Evolutionary conservation across 2,888 invertebrate species (phyloP), one percentile per base, ranked within the genome.

Genomic region (Drosophila rellima): DNA sequence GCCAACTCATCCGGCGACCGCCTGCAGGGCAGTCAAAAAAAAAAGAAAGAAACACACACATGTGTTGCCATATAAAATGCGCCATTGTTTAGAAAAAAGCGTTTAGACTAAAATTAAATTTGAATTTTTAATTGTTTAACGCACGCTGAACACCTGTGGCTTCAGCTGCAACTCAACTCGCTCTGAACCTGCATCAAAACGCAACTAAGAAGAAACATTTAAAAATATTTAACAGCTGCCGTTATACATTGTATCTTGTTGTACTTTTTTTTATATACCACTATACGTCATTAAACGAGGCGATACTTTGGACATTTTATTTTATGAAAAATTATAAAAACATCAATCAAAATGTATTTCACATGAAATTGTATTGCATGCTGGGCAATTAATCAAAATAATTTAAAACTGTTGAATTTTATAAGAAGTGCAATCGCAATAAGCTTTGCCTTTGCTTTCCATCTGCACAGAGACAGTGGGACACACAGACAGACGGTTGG

Each of bases 261-360:
- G 10, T 10, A 18, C n/a, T 29, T 59, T 56, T 72, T 26, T 56
- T 72, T 26, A 26, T 26, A 26, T 1, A 61, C 47, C n/a, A n/a
- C n/a, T n/a, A 40, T 47, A 50, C 47, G 52, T 40, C 31, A 35
- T 31, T 26, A 47, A 63, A 42, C n/a, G 17, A 17, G 23, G 33
- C 20, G 40, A 66, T 56, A 59, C 40, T 45, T 44, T 44, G 39
- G 47, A 37, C 57, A 57, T 13, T 45, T 63, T 13, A 3, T 45
- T 20, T 15, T 29, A 4, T 11, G n/a, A 4, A 54, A 81, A 87
- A 87, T 85, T 83, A 88, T 86, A 77, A 83, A 88, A 83, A 68
- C 87, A 85, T 85, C 87, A 86, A 88, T 85, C 84, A 85, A 86
- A 77, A 81, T 77, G 40, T 69, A 78, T 76, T 76, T 78, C 75